Evolutionary conservation across 2,113 vertebrate genomes (phyloP).

Genomic region (Corydoras sp.): DNA sequence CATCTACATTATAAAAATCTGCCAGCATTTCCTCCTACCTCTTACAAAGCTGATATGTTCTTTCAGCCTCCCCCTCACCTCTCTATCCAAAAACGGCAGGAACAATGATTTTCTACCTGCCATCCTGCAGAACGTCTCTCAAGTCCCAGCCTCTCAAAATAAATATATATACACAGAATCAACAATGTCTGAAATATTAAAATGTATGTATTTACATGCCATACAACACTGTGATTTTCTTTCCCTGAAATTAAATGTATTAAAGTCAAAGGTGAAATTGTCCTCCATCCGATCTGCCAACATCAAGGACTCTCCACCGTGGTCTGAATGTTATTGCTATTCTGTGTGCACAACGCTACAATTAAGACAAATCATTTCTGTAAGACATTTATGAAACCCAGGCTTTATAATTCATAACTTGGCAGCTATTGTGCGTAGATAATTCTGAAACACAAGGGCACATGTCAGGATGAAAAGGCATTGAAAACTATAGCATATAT

Average conservation of each 20-base stretch:
- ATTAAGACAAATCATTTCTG: too few relatives aligned
- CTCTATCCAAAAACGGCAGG: conserved; percentile 5
- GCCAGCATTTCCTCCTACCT: conserved; percentile 29
- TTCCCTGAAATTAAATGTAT: background rate
- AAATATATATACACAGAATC: background rate
- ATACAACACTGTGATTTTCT: background rate
- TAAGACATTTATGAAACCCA: too few relatives aligned
- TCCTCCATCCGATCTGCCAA: conserved; percentile 21
- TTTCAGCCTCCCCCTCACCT: conserved; percentile 34
- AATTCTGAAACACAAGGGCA: too few relatives aligned
- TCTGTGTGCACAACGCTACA: background rate
- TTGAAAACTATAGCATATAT: too few relatives aligned
- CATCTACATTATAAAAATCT: conserved; percentile 1
- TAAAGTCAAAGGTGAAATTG: conserved; percentile 23
- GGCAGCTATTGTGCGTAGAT: too few relatives aligned
- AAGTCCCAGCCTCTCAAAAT: conserved; percentile 8
- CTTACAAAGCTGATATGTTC: conserved; percentile 18
- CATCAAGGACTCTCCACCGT: conserved; percentile 17
- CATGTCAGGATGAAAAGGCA: too few relatives aligned
- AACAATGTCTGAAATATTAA: background rate
- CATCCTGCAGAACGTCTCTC: conserved; percentile 5
- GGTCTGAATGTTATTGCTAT: conserved; percentile 25
- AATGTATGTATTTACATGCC: background rate
- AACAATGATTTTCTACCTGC: background rate
- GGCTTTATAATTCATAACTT: too few relatives aligned